Evolutionary conservation across 2,797 vertebrate species (phyloP), one percentile per base, ranked within the genome.

Genomic region (Garrulus glandarius): DNA sequence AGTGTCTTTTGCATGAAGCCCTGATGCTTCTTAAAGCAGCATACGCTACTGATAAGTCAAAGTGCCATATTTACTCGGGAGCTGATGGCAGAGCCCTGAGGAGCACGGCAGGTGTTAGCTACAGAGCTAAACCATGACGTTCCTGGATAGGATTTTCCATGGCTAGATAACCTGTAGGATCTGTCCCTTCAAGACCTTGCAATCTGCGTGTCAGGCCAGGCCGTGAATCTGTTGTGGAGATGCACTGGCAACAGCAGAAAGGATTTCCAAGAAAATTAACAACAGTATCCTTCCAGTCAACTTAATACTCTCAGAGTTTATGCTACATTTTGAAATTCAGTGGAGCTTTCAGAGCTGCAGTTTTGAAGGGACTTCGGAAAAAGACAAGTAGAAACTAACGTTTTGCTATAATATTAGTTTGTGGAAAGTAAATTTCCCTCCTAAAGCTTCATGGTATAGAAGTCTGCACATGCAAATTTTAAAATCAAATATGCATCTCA

Each of bases 1-100:
- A 96, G 80, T 32, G 55, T 87, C 82, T 93, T 74, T 52, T 89
- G 68, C 84, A 65, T 79, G 90, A 94, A 95, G 55, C 43, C 56
- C 41, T 77, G 64, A 88, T 88, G 81, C 77, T 94, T 90, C 95
- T 93, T 97, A 95, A 92, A 93, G 93, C 89, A 92, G 91, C 91
- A 92, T 67, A 70, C 11, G 26, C 71, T 96, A 70, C 56, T 71
- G 89, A 59, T 81, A 76, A 83, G 71, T 57, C 64, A 10, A 56
- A 88, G 56, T 79, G 81, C 72, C 34, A 8, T 49, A 53, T 92
- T 87, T 85, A 23, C 83, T 91, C 0, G 0, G 71, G 47, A 52
- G 84, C 78, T 84, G 63, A 24, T 86, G 78, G 89, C 92, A 85
- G 76, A 90, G 86, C 7, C 1, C 61, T 18, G 50, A 65, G 89